These are phyloP conservation scores for Fringilla coelebs DNA, from an alignment of 2,797 vertebrate genomes.

Conservation along the genomic window DNA sequence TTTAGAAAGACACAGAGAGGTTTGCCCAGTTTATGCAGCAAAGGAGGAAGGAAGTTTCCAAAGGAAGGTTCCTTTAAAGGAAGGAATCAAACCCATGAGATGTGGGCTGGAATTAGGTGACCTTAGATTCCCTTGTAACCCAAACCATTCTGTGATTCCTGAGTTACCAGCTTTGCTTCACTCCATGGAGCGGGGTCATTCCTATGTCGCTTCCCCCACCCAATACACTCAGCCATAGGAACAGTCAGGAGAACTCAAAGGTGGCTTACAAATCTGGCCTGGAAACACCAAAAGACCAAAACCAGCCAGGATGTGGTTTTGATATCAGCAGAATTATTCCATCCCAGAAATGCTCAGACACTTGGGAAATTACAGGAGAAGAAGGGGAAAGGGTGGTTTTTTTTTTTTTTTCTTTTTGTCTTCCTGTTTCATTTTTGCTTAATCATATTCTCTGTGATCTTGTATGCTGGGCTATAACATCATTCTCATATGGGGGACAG, in stretches of 20 bases:
- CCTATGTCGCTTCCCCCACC: rapidly evolving
- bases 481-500: neutral
- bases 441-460: neutral
- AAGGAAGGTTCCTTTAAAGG: neutral
- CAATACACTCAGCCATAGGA: neutral
- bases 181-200: rapidly evolving
- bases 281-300: neutral
- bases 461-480: neutral
- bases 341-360: neutral
- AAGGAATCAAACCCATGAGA: neutral
- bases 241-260: neutral
- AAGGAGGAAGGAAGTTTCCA: neutral
- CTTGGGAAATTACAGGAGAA: neutral
- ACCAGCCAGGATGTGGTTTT: neutral
- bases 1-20: neutral
- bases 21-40: neutral
- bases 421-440: neutral
- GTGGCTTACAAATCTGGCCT: neutral
- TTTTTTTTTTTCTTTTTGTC: neutral
- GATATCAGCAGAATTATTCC: neutral
- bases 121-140: neutral
- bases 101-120: neutral
- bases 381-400: rapidly evolving
- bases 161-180: neutral
- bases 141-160: neutral